Percentiles rank a stretch among this genome's conserved stretches.
Conservation (phyloP, 2,888 invertebrate species). For the Parnassius orleans region DNA sequence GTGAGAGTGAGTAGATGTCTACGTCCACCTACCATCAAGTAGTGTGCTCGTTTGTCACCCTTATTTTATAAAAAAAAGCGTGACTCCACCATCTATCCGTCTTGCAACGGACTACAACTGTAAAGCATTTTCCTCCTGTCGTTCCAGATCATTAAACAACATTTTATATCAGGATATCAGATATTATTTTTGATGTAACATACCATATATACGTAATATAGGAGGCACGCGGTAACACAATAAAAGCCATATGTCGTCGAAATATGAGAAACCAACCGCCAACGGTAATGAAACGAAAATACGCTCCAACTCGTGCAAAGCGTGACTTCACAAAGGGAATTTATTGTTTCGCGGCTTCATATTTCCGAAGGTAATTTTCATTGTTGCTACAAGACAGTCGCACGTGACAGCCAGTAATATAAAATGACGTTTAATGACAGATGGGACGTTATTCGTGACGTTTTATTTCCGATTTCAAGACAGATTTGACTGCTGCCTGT, state of each 20-base stretch:
- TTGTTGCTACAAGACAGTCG: slow-evolving; percentile 8
- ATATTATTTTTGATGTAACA: no score
- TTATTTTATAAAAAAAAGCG: no score
- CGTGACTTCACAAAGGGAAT: slow-evolving; percentile 16
- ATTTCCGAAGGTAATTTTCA: slow-evolving; percentile 14
- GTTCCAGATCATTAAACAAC: no score
- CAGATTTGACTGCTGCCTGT: background rate
- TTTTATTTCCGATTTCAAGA: background rate
- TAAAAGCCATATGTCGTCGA: slow-evolving; percentile 14
- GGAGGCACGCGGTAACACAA: background rate
- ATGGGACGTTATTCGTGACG: background rate
- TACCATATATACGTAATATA: no score
- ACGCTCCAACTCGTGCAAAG: background rate
- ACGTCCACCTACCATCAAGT: no score
- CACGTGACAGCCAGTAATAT: background rate
- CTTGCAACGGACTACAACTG: no score
- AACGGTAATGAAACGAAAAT: slow-evolving; percentile 22
- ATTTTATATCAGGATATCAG: no score
- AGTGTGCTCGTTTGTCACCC: no score
- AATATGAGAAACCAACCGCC: slow-evolving; percentile 14
- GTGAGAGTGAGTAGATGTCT: no score
- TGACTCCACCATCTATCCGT: no score
- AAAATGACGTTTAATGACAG: slow-evolving; percentile 12
- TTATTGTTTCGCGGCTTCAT: slow-evolving; percentile 11
- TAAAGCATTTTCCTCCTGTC: no score